Conservation (phyloP, 2,797 vertebrate species). For the Cyprinella venusta region DNA sequence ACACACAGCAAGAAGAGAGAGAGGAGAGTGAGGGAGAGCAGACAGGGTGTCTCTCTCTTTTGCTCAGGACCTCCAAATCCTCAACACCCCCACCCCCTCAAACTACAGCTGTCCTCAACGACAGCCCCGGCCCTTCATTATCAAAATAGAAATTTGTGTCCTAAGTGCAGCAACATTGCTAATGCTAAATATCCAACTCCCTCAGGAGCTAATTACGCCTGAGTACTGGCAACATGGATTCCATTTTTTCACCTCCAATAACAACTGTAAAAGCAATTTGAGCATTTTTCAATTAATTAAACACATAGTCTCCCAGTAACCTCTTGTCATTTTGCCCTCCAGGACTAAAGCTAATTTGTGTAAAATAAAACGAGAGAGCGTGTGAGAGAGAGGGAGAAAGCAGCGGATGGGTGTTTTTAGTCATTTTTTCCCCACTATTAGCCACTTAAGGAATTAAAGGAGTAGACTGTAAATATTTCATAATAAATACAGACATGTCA, state of each 20-base stretch:
- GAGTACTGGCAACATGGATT: constrained; percentile 98
- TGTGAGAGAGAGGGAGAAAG: constrained; percentile 61
- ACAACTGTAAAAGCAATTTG: constrained; percentile 99
- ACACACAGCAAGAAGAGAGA: constrained; percentile 52
- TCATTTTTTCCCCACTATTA: constrained; percentile 75
- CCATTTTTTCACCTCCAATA: constrained; percentile 88
- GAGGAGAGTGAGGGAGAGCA: constrained; percentile 23
- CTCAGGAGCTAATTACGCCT: constrained; percentile 98
- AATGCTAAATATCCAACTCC: constrained; percentile 99
- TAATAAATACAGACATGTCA: constrained; percentile 60
- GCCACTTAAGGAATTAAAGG: constrained; percentile 77
- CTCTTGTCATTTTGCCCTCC: constrained; percentile 99
- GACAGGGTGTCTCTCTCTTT: constrained; percentile 71
- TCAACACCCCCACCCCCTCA: constrained; percentile 85
- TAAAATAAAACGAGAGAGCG: constrained; percentile 86
- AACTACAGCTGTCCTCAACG: constrained; percentile 97
- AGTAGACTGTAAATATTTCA: constrained; percentile 45
- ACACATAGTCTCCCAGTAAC: constrained; percentile 99
- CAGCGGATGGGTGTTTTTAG: constrained; percentile 64
- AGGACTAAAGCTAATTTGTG: constrained; percentile 99
- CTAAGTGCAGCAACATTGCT: constrained; percentile 98
- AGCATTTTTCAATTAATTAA: constrained; percentile 99
- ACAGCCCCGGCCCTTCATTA: constrained; percentile 93
- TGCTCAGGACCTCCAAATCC: constrained; percentile 33
- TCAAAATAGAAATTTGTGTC: constrained; percentile 99